These are phyloP conservation scores for Charaxes varanes DNA, from an alignment of 1,140 invertebrate species.

Conservation along the genomic window DNA sequence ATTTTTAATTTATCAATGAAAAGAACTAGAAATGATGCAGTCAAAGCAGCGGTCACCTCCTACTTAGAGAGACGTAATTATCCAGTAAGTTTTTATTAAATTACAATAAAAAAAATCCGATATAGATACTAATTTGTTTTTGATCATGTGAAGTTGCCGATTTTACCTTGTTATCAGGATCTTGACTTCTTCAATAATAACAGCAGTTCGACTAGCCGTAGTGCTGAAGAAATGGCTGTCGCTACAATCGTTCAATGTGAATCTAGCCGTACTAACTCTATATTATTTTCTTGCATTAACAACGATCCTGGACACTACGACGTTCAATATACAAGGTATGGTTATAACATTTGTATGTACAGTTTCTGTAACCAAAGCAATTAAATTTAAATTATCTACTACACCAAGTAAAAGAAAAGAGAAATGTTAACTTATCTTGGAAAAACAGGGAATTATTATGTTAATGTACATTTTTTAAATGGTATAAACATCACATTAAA, in stretches of 20 bases:
- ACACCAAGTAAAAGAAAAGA: no score
- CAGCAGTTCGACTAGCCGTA: slow-evolving; percentile 54
- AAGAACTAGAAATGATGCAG: slow-evolving; percentile 68
- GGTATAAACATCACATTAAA: no score
- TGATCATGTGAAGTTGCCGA: neutral
- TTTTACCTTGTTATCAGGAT: slow-evolving; percentile 48
- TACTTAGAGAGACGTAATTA: slow-evolving; percentile 72
- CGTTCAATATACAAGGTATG: slow-evolving; percentile 72
- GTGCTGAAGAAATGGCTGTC: slow-evolving; percentile 71
- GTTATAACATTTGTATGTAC: slow-evolving; percentile 1
- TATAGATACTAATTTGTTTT: neutral
- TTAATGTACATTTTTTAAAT: no score
- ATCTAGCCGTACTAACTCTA: slow-evolving; percentile 67
- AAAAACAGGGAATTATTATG: no score
- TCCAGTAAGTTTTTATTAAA: slow-evolving; percentile 46
- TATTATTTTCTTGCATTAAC: slow-evolving; percentile 74
- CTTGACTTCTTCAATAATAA: slow-evolving; percentile 59
- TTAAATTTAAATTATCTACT: no score
- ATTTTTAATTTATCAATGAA: slow-evolving; percentile 49
- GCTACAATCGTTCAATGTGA: slow-evolving; percentile 69
- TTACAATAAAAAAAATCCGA: neutral
- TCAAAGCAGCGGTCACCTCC: slow-evolving; percentile 69
- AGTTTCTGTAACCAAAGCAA: neutral
- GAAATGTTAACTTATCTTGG: no score
- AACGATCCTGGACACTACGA: slow-evolving; percentile 76